Base-by-base conservation (phyloP, 37 sponge, comb jelly and placozoan species). In the Tethya wilhelma region DNA sequence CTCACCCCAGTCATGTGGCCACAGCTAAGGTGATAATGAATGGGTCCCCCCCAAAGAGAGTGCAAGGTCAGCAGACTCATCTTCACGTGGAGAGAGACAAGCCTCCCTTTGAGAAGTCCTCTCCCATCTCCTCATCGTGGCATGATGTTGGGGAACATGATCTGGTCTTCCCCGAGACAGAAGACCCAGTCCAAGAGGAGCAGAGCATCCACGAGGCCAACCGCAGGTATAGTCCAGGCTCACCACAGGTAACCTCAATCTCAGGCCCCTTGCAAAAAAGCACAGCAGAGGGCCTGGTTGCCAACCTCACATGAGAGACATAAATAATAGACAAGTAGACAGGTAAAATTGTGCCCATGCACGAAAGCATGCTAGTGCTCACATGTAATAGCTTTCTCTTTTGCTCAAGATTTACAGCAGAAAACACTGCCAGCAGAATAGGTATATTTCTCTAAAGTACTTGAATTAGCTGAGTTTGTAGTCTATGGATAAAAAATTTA, bases 51-150 rank as follows among this genome's bases (percentile, higher is more conserved):
- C 55, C 37, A 36, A 57, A 29, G 53, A 49, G 20, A 67, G 6
- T 66, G 46, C 37, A 56, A 26, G 12, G 22, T 36, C 70, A 69
- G 70, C 25, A 19, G 28, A 29, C 5, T n/a, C 45, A 69, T 26
- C 57, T 29, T 26, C 71, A 43, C 2, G 2, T 36, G 2, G 46
- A 70, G 45, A 39, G 38, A 3, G 64, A 44, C 29, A 64, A 63
- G 45, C 12, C 43, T 2, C 9, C 5, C 38, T 4, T 7, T 56
- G 64, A 36, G 57, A 12, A 19, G 32, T 19, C 20, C 14, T 56
- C 79, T 26, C 79, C 65, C 56, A 67, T 79, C 37, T 79, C 79
- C 37, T 60, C 73, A 0, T 71, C 72, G 37, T 81, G 72, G 72
- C 82, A 81, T 9, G 82, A 81, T n/a, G 63, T 71, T n/a, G 46